These are phyloP conservation scores for Xyrichtys novacula DNA, from an alignment of 2,797 vertebrate genomes.

Conservation along the genomic window DNA sequence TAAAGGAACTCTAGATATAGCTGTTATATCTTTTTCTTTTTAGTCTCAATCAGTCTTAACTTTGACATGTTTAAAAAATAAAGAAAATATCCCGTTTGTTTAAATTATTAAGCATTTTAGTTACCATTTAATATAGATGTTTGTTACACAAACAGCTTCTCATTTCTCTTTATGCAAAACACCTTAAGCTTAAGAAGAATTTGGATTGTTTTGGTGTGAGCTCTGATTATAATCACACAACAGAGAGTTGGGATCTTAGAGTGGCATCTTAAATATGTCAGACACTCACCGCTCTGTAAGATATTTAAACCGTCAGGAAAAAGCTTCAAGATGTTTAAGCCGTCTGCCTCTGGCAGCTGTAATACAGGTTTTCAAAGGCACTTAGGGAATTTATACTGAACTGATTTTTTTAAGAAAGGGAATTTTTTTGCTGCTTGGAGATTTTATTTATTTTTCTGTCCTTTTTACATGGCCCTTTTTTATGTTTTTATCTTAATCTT, in stretches of 20 bases:
- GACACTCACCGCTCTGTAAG: background rate
- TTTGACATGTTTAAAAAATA: slow-evolving; percentile 1
- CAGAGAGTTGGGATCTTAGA: background rate
- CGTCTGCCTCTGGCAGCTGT: background rate
- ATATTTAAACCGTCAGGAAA: background rate
- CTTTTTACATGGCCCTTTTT: slow-evolving; percentile 16
- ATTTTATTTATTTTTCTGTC: slow-evolving; percentile 15
- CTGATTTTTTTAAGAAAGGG: slow-evolving; percentile 17
- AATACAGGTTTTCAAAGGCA: background rate
- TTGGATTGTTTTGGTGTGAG: slow-evolving; percentile 22
- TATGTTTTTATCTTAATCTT: slow-evolving; percentile 21
- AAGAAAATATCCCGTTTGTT: slow-evolving; percentile 19
- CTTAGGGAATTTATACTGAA: background rate
- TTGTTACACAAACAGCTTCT: slow-evolving; percentile 26
- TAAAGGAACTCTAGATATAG: slow-evolving; percentile 63
- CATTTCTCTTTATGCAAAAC: slow-evolving; percentile 58
- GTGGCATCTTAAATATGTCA: background rate
- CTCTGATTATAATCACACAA: background rate
- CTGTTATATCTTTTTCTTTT: too few relatives aligned
- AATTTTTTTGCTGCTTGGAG: slow-evolving; percentile 40
- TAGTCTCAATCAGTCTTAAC: slow-evolving; percentile 25
- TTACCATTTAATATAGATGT: slow-evolving; percentile 12
- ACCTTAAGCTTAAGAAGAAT: slow-evolving; percentile 20
- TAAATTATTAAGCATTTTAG: slow-evolving; percentile 24
- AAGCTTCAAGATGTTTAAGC: background rate